Evolutionary conservation across 64 coral and sea anemone species (phyloP).

Genomic region (Cladopsammia gracilis): DNA sequence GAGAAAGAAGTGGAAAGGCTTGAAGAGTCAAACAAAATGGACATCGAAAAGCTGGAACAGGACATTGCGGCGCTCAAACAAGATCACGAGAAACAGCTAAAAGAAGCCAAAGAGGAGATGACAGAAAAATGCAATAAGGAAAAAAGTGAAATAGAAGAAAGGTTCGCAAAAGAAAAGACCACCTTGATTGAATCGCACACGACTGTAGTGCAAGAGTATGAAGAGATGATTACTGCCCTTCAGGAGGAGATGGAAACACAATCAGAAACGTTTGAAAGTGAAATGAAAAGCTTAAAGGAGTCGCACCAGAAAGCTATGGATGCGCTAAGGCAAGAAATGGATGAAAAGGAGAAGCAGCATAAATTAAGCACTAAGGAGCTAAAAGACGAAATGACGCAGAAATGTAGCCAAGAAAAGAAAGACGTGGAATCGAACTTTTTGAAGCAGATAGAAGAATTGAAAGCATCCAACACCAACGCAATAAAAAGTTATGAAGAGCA

Average conservation of each 20-base stretch:
- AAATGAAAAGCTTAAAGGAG: conserved; percentile 25
- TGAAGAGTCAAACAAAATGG: conserved; percentile 1
- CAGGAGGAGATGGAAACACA: conserved; percentile 24
- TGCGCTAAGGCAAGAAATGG: conserved; percentile 39
- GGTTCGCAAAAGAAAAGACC: conserved; percentile 30
- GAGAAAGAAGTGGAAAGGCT: conserved; percentile 41
- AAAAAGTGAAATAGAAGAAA: conserved; percentile 56
- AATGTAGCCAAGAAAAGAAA: background rate
- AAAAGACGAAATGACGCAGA: conserved; percentile 36
- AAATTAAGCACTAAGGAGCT: conserved; percentile 55
- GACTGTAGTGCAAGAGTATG: conserved; percentile 42
- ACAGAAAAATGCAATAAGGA: conserved; percentile 51
- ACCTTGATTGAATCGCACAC: conserved; percentile 20
- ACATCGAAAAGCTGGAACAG: conserved; percentile 18
- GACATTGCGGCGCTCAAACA: background rate
- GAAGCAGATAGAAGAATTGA: conserved; percentile 12
- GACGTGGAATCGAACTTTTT: conserved; percentile 19
- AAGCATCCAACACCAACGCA: background rate
- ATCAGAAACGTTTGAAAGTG: conserved; percentile 15
- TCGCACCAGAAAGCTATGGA: conserved; percentile 21
- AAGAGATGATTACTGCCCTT: conserved; percentile 17
- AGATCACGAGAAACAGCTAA: conserved; percentile 48
- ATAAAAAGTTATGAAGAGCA: conserved; percentile 33
- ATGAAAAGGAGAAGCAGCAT: conserved; percentile 1
- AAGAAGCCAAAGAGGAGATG: conserved; percentile 51